Base-by-base conservation (phyloP, 2,113 vertebrate genomes). In the Microtus ochrogaster region DNA sequence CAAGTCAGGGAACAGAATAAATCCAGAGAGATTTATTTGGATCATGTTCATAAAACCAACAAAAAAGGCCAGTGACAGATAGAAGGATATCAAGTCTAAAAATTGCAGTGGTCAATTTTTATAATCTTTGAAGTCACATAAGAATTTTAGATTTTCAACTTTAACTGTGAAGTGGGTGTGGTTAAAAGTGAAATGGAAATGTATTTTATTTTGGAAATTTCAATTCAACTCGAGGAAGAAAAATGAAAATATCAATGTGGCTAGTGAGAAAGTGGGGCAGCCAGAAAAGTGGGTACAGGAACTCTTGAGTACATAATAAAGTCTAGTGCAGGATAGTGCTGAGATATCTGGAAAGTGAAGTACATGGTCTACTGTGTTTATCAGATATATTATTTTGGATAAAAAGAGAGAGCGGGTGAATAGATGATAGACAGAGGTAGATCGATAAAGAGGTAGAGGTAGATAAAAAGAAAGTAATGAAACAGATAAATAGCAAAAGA, bases 81-180 rank as follows among this genome's bases (percentile, higher is more conserved):
- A 49, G 3, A 81, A 30, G 24, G 19, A 61, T 41, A 24, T 30
- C 21, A 72, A 24, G 5, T 93, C 9, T 44, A 5, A 76, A 26
- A 30, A 3, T 6, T 30, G 28, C 9, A 7, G 6, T 21, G 8
- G 9, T n/a, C 7, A 63, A n/a, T 11, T 91, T 7, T 44, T 14
- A 39, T 1, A 14, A 11, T 11, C 16, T 8, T 1, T 49, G 10
- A 70, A 63, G 21, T 16, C 3, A 28, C 0, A 5, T 0, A 26
- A 24, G 2, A 0, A 11, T 10, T 63, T 74, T 24, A 30, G 12
- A 39, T 70, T 82, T 76, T 61, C 41, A 33, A 1, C 3, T 36
- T 4, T 7, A 81, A 36, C 5, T 11, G 4, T 30, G 26, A 30
- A 12, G 74, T 10, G 2, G 2, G 5, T 44, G 52, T 55, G 21